A percentile compares a stretch with the other conserved stretches of the same genome.
These are phyloP conservation scores for Lithophane socia DNA, from an alignment of 2,888 invertebrate species.

Conservation along the genomic window DNA sequence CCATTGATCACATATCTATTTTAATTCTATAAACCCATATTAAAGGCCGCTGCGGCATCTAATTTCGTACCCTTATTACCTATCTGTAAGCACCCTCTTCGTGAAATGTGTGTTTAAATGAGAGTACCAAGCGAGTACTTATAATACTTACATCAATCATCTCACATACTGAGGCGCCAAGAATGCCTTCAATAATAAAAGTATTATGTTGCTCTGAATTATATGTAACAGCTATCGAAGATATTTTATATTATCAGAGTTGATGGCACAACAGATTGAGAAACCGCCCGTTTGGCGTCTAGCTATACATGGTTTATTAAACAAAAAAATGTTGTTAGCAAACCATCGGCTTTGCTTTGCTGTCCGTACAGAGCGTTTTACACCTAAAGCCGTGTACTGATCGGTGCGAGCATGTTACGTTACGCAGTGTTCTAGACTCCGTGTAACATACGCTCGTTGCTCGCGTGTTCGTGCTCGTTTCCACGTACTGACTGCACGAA, in stretches of 20 bases:
- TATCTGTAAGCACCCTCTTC: neutral
- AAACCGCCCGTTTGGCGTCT: neutral
- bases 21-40: neutral
- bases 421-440: no score
- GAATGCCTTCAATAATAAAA: neutral
- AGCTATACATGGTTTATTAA: neutral
- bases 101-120: slow-evolving; percentile 3
- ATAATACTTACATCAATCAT: slow-evolving; percentile 4
- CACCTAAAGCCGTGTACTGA: neutral
- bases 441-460: no score
- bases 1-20: neutral
- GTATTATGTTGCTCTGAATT: neutral
- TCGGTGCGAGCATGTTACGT: no score
- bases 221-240: neutral
- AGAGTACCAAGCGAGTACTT: neutral
- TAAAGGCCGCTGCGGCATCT: neutral
- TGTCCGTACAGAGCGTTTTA: neutral
- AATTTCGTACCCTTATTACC: neutral
- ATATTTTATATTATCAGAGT: neutral
- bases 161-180: neutral
- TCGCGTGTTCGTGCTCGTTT: no score
- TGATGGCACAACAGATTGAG: neutral
- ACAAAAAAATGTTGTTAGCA: neutral
- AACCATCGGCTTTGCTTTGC: neutral
- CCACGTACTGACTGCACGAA: no score